Base-by-base conservation (phyloP, 2,797 vertebrate genomes). In the Gallinago nigripennis region DNA sequence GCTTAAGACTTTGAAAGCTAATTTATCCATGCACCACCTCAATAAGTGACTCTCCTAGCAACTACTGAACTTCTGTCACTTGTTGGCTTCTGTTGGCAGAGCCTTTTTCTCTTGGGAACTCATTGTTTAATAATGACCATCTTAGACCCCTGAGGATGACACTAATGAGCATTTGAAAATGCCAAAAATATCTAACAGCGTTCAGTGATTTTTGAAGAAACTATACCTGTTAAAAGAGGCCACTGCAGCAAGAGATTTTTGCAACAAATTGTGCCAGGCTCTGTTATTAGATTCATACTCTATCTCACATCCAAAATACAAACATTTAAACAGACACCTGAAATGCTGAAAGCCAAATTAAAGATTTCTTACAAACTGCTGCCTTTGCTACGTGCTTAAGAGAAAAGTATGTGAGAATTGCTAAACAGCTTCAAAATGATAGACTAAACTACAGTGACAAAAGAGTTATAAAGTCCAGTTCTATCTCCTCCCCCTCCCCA, bases 151-250 rank as follows among this genome's bases (percentile, higher is more conserved):
- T 92, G 95, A 97, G 97, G 96, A 95, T 86, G 96, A 86, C 92
- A 92, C 95, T 98, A 98, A 98, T 98, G 97, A 98, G 98, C 96
- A 95, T 97, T 94, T 97, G 97, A 98, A 98, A 98, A 98, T 98
- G 97, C 95, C 96, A 97, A 88, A 95, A 94, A 78, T 94, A 95
- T 71, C 91, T 94, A 93, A 94, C 79, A 94, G 81, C 2, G 0
- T 82, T 96, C 82, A 68, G 77, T 87, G 91, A 91, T 80, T 95
- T 96, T 90, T 92, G 73, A 94, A 94, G 89, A 92, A 96, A 93
- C 68, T 95, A 65, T 78, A 94, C 89, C 94, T 93, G 77, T 80
- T 92, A 69, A 43, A 90, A 83, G 76, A 58, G 57, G 63, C 64
- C 85, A 77, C 72, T 82, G 86, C 51, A 85, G 84, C 81, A 82